A percentile compares a stretch with the other conserved stretches of the same genome.
Evolutionary conservation across 2,113 vertebrate genomes (phyloP).

Genomic region (Maccullochella peelii): DNA sequence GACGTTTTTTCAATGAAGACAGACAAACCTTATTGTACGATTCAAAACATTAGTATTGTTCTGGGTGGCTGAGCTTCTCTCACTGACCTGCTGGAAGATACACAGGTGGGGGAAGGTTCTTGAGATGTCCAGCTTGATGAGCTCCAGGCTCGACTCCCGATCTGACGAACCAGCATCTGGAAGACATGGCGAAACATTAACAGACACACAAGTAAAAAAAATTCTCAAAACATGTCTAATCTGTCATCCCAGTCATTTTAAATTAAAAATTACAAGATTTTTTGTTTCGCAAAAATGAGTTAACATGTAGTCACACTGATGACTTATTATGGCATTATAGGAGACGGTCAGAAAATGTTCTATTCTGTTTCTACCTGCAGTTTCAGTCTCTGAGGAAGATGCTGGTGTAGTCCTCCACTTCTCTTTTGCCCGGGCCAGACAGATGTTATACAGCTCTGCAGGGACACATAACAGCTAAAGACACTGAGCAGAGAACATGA

Average conservation of each 20-base stretch:
- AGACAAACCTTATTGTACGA: neutral
- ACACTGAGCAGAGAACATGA: neutral
- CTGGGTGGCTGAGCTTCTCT: neutral
- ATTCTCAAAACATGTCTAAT: too few relatives aligned
- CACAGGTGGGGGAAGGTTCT: slow-evolving; percentile 95
- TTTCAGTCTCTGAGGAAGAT: slow-evolving; percentile 85
- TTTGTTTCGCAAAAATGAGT: neutral
- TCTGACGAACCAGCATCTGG: slow-evolving; percentile 90
- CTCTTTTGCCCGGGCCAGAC: slow-evolving; percentile 92
- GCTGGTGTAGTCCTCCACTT: slow-evolving; percentile 87
- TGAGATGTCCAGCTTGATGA: slow-evolving; percentile 98
- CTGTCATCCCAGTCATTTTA: neutral
- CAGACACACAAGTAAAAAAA: neutral
- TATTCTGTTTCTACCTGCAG: slow-evolving; percentile 84
- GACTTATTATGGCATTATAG: neutral
- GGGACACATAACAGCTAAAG: slow-evolving; percentile 24
- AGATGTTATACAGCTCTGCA: slow-evolving; percentile 94
- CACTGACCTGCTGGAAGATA: slow-evolving; percentile 95
- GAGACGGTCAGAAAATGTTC: neutral
- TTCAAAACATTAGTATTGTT: neutral
- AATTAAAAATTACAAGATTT: neutral
- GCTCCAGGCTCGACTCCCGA: slow-evolving; percentile 94
- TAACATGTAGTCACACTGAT: neutral
- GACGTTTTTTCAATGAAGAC: neutral
- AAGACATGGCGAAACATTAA: neutral